These are phyloP conservation scores for Cirrhinus molitorella DNA, from an alignment of 2,797 vertebrate species.

Conservation along the genomic window DNA sequence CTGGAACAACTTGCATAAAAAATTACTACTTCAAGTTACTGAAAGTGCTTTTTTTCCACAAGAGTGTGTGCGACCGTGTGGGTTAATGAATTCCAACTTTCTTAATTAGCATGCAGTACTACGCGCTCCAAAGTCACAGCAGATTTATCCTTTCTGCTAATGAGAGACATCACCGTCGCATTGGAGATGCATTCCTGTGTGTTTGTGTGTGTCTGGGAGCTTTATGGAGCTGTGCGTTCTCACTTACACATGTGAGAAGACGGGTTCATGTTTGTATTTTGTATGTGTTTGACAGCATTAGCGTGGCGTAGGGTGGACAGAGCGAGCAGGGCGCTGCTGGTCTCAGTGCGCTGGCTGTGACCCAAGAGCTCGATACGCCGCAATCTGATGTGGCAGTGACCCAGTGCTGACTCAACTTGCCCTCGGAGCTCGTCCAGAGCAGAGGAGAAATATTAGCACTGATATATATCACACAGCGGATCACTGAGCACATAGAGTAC, in stretches of 20 bases:
- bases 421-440: slow-evolving; percentile 26
- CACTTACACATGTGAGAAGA: neutral
- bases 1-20: neutral
- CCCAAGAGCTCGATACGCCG: neutral
- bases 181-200: slow-evolving; percentile 1
- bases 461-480: neutral
- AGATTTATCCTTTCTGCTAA: slow-evolving; percentile 48
- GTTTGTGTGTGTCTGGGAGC: neutral
- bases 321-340: neutral
- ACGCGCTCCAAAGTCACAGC: slow-evolving; percentile 22
- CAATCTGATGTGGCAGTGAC: slow-evolving; percentile 26
- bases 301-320: neutral
- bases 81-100: neutral
- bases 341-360: neutral
- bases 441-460: slow-evolving; percentile 22
- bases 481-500: neutral
- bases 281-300: neutral
- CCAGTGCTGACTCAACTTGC: neutral
- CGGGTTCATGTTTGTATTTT: slow-evolving; percentile 16
- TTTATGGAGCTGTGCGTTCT: slow-evolving; percentile 5
- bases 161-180: slow-evolving; percentile 42
- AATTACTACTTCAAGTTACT: neutral
- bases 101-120: neutral
- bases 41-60: neutral
- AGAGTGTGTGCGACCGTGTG: neutral